These are phyloP conservation scores for Lepidostoma basale DNA, from an alignment of 1,140 invertebrate genomes.

Conservation along the genomic window DNA sequence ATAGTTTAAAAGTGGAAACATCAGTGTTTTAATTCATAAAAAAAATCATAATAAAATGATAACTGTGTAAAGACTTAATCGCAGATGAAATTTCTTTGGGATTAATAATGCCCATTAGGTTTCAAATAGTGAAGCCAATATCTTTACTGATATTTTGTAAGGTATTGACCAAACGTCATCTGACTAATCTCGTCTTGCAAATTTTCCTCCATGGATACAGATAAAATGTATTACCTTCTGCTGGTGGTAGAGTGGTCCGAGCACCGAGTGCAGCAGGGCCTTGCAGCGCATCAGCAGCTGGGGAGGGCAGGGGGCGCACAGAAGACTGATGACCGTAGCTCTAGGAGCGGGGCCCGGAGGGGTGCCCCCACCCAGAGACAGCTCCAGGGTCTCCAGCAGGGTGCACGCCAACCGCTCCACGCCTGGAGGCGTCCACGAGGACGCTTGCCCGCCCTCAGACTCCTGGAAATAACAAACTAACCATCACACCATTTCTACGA, in stretches of 20 bases:
- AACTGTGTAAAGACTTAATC: too few species aligned
- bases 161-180: too few species aligned
- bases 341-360: slow-evolving; percentile 45
- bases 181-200: too few species aligned
- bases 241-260: slow-evolving; percentile 79
- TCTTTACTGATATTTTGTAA: too few species aligned
- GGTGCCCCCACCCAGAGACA: slow-evolving; percentile 41
- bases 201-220: neutral
- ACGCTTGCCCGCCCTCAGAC: slow-evolving; percentile 13
- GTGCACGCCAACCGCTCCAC: slow-evolving; percentile 57
- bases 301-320: slow-evolving; percentile 82
- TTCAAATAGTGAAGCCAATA: too few species aligned
- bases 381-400: slow-evolving; percentile 55
- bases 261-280: slow-evolving; percentile 80
- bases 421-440: slow-evolving; percentile 52
- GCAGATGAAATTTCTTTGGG: too few species aligned
- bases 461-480: too few species aligned
- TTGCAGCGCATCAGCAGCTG: slow-evolving; percentile 79
- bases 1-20: too few species aligned
- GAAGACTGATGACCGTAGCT: slow-evolving; percentile 72
- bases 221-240: slow-evolving; percentile 71
- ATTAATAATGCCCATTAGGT: too few species aligned
- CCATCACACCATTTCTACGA: too few species aligned
- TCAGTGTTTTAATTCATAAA: too few species aligned
- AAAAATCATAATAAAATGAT: too few species aligned